Base-by-base conservation (phyloP, 2,113 vertebrate genomes). In the Amazona vittata region DNA sequence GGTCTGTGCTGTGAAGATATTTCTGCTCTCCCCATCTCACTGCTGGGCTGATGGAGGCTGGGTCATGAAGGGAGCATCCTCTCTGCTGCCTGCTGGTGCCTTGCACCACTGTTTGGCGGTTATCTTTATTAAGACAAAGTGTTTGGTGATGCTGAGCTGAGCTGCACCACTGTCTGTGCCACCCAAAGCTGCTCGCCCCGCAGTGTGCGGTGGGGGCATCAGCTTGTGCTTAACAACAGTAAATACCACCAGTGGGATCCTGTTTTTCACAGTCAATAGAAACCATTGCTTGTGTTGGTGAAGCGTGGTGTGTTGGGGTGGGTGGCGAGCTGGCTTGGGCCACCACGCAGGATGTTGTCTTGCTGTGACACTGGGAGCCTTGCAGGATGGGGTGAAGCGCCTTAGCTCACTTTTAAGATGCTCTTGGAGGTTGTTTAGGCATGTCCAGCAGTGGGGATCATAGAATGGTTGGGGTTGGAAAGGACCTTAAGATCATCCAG, bases 191-290 rank as follows among this genome's bases (percentile, higher is more conserved):
- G 53, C 55, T 74, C 0, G 0, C 29, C 28, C 26, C 8, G 0
- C 5, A 39, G n/a, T 2, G 0, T 43, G 46, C 0, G 0, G 9
- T 57, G 47, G 25, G 46, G 70, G 25, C 52, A 25, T 25, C 3
- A 2, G 15, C 12, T 73, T 2, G 1, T 5, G 1, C 69, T 70
- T 50, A 55, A 15, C 3, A 2, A 4, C 69, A 59, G 46, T 49
- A 37, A 21, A 52, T 28, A 6, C 44, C 3, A 2, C 24, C 1
- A 14, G 5, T 10, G 39, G 18, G 25, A 78, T 37, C 37, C 41
- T 78, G 65, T 1, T 46, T 83, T 77, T 77, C 11, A 1, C 28
- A 6, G 26, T 50, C 68, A 12, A 8, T 25, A 19, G 86, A 46
- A 83, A 44, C 53, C 14, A 13, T 31, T 5, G 0, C 35, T 65